Evolutionary conservation across 1,140 invertebrate species (phyloP), one percentile per base, ranked within the genome.

Genomic region (Drosophila tani): DNA sequence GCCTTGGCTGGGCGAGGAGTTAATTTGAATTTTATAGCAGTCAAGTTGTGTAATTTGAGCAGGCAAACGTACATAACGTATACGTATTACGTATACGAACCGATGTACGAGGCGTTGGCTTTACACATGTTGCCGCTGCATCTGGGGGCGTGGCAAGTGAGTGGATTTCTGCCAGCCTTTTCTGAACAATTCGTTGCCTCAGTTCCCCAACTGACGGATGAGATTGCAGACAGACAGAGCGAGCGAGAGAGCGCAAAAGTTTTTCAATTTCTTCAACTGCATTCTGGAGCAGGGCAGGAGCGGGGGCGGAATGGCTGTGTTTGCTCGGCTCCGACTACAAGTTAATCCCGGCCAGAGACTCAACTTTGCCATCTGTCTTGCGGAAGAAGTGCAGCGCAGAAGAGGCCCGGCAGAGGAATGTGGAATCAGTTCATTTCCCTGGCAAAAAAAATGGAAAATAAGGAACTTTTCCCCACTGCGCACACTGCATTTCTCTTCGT

Each of bases 11-110:
- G 46, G 74, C 77, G 51, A 70, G 78, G 81, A 88, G 84, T 88
- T 88, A 88, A 88, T 88, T 88, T 88, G 84, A 88, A 88, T 88
- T 88, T 88, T 88, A 90, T 84, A 90, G 78, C 84, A 88, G 84
- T 79, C 84, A 90, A 88, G 84, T 88, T 88, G 81, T 84, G 84
- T 90, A 88, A 90, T 88, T 88, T 90, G 73, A 84, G 79, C 69
- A 73, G 56, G 53, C 65, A 41, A 60, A 71, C 69, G 46, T 35
- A 67, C 59, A 46, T 65, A 65, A 49, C 65, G 65, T 67, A 65
- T 47, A 46, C 57, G 56, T 56, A 64, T 56, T 56, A 63, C 60
- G 60, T 63, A 58, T 67, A 67, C 64, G 67, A 32, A 4, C 19
- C 58, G 62, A 41, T 50, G 62, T 65, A 69, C 80, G 75, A 63